Conservation (phyloP, 2,888 invertebrate genomes). For the Zele albiditarsus region DNA sequence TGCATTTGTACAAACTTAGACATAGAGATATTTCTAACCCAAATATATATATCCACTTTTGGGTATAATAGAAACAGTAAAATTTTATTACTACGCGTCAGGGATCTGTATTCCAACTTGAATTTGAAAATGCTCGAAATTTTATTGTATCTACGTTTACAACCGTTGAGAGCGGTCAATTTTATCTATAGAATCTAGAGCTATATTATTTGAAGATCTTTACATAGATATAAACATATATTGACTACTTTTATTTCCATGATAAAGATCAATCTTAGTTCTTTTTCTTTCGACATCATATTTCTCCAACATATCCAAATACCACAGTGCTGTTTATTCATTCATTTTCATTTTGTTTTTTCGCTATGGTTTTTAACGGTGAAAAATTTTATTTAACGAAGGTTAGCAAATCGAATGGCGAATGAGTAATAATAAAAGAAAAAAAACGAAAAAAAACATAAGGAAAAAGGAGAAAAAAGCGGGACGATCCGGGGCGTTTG, state of each 20-base stretch:
- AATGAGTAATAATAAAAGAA: background rate
- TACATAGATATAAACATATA: background rate
- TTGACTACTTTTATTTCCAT: background rate
- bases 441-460: background rate
- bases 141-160: background rate
- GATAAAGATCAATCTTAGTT: background rate
- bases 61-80: constrained; percentile 35
- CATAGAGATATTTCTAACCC: background rate
- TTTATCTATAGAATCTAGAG: background rate
- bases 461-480: constrained; percentile 4
- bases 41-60: background rate
- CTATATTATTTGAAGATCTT: constrained; percentile 4
- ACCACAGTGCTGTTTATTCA: background rate
- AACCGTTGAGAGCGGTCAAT: background rate
- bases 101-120: constrained; percentile 39
- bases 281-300: background rate
- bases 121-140: constrained; percentile 39
- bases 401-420: background rate
- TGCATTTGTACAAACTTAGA: background rate
- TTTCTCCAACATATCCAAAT: background rate
- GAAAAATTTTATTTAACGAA: constrained; percentile 1
- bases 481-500: constrained; percentile 16
- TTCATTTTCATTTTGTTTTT: background rate
- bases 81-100: constrained; percentile 45
- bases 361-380: background rate